Evolutionary conservation across 2,888 invertebrate species (phyloP).

Genomic region (Geophilus truncorum): DNA sequence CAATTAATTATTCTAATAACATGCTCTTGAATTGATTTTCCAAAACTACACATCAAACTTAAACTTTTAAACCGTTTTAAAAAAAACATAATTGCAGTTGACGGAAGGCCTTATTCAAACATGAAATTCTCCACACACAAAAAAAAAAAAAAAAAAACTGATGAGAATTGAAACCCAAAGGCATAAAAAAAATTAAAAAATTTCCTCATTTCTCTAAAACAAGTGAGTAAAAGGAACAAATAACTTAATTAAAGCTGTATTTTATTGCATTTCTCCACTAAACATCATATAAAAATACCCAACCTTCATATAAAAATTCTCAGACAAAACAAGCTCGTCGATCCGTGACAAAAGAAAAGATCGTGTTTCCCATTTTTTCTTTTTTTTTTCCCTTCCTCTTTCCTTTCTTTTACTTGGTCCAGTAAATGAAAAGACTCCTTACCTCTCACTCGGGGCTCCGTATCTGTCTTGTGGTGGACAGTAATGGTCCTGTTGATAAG

Average conservation of each 20-base stretch:
- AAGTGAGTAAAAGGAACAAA: neutral
- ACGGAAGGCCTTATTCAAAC: neutral
- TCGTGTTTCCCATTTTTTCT: neutral
- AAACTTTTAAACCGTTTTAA: neutral
- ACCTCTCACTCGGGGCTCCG: constrained; percentile 35
- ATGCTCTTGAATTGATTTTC: neutral
- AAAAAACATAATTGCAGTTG: neutral
- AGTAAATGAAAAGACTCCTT: neutral
- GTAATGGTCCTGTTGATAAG: constrained; percentile 37
- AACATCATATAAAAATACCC: neutral
- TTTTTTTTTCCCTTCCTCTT: neutral
- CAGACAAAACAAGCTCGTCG: neutral
- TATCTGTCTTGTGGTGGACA: constrained; percentile 38
- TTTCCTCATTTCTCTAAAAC: neutral
- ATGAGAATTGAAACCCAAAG: neutral
- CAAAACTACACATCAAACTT: neutral
- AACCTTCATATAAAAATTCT: neutral
- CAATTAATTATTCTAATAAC: neutral
- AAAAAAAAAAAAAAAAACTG: neutral
- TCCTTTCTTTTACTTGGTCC: neutral
- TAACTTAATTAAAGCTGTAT: neutral
- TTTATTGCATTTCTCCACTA: neutral
- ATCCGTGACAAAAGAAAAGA: neutral
- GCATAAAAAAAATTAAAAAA: neutral
- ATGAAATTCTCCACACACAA: too few species aligned